These are phyloP conservation scores for Lophius piscatorius DNA, from an alignment of 2,113 vertebrate genomes.

Conservation along the genomic window DNA sequence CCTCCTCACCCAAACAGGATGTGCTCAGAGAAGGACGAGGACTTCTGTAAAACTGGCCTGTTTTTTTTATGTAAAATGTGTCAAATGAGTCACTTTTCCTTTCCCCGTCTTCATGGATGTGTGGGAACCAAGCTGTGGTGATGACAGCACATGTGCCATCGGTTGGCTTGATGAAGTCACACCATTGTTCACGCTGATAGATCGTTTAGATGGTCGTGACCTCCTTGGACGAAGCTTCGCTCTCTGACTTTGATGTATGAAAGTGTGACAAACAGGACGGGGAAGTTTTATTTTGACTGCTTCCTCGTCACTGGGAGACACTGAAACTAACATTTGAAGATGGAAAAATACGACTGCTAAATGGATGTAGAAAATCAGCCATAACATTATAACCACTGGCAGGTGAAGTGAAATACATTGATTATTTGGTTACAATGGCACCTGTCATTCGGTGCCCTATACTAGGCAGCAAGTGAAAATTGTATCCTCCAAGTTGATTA, in stretches of 20 bases:
- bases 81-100: slow-evolving; percentile 69
- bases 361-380: too few relatives aligned
- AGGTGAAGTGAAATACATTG: too few relatives aligned
- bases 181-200: slow-evolving; percentile 76
- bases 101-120: slow-evolving; percentile 40
- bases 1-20: slow-evolving; percentile 74
- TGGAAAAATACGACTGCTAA: too few relatives aligned
- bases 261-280: slow-evolving; percentile 55
- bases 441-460: too few relatives aligned
- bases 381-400: too few relatives aligned
- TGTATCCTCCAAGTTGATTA: too few relatives aligned
- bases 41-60: slow-evolving; percentile 53
- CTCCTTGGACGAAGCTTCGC: slow-evolving; percentile 54
- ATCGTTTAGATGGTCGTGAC: slow-evolving; percentile 61
- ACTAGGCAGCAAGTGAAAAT: too few relatives aligned
- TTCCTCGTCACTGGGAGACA: slow-evolving; percentile 36
- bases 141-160: slow-evolving; percentile 63
- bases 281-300: slow-evolving; percentile 39
- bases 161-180: slow-evolving; percentile 59
- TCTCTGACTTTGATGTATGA: slow-evolving; percentile 64
- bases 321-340: too few relatives aligned
- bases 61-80: slow-evolving; percentile 61
- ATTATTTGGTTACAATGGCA: too few relatives aligned
- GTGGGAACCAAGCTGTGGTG: slow-evolving; percentile 78
- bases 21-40: slow-evolving; percentile 65